Conservation (phyloP, 2,797 vertebrate genomes). For the Adrianichthys oophorus region DNA sequence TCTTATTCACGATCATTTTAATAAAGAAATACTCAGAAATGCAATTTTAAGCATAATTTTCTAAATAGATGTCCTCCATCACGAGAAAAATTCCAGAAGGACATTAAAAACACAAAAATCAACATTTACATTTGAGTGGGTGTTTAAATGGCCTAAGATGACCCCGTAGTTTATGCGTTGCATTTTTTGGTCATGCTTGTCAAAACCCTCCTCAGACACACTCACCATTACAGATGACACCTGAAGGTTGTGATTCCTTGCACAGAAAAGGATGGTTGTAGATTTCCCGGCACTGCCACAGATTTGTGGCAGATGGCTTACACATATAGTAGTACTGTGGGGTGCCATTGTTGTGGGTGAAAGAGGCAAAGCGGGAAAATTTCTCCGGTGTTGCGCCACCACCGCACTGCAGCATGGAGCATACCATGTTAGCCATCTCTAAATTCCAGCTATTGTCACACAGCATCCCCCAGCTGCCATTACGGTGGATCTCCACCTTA, state of each 20-base stretch:
- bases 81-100: too few relatives aligned
- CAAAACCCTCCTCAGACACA: background rate
- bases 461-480: conserved; percentile 73
- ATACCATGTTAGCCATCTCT: conserved; percentile 47
- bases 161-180: too few relatives aligned
- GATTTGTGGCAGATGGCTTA: rapidly evolving
- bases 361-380: conserved; percentile 30
- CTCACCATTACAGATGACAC: conserved; percentile 69
- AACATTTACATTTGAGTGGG: too few relatives aligned
- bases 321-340: background rate
- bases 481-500: conserved; percentile 75
- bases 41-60: too few relatives aligned
- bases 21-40: too few relatives aligned
- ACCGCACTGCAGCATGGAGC: conserved; percentile 70
- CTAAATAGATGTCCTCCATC: too few relatives aligned
- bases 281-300: conserved; percentile 63
- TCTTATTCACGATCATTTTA: too few relatives aligned
- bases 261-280: background rate
- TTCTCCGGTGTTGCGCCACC: rapidly evolving
- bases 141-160: too few relatives aligned
- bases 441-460: conserved; percentile 62
- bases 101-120: too few relatives aligned
- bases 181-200: background rate
- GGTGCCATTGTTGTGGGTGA: conserved; percentile 37
- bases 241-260: conserved; percentile 21